phyloP scores from a whole-genome alignment of 2,888 invertebrate genomes.

The Lucinisca nassula region DNA sequence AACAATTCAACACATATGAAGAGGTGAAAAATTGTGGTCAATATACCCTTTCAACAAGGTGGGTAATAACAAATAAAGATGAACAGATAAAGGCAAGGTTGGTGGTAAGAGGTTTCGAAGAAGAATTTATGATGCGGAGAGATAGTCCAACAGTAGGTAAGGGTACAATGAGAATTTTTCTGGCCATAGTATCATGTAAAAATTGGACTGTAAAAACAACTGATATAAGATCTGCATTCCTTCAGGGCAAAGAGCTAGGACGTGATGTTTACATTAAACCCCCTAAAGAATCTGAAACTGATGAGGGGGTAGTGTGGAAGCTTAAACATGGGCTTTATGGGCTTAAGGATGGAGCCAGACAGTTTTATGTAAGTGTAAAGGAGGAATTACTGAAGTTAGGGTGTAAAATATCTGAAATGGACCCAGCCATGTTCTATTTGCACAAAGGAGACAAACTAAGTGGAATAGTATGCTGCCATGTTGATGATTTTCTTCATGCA shows the following conservation, averaged over 20 bases:
- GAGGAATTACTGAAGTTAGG: slow-evolving; percentile 58
- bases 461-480: slow-evolving; percentile 68
- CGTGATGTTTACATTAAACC: slow-evolving; percentile 60
- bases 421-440: slow-evolving; percentile 54
- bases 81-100: background rate
- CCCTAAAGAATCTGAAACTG: slow-evolving; percentile 54
- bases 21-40: background rate
- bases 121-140: slow-evolving; percentile 22
- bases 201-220: slow-evolving; percentile 69
- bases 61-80: background rate
- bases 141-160: slow-evolving; percentile 54
- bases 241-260: slow-evolving; percentile 64
- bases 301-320: slow-evolving; percentile 57
- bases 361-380: slow-evolving; percentile 68
- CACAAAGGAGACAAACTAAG: slow-evolving; percentile 31
- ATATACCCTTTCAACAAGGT: background rate
- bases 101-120: background rate
- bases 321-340: slow-evolving; percentile 68
- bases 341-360: slow-evolving; percentile 65
- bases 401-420: slow-evolving; percentile 57
- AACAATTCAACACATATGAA: background rate
- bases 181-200: slow-evolving; percentile 16
- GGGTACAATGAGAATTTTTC: slow-evolving; percentile 35
- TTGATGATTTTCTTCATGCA: slow-evolving; percentile 73
- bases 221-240: slow-evolving; percentile 72